Conservation (phyloP, 2,113 vertebrate genomes). For the Corythaeola cristata region DNA sequence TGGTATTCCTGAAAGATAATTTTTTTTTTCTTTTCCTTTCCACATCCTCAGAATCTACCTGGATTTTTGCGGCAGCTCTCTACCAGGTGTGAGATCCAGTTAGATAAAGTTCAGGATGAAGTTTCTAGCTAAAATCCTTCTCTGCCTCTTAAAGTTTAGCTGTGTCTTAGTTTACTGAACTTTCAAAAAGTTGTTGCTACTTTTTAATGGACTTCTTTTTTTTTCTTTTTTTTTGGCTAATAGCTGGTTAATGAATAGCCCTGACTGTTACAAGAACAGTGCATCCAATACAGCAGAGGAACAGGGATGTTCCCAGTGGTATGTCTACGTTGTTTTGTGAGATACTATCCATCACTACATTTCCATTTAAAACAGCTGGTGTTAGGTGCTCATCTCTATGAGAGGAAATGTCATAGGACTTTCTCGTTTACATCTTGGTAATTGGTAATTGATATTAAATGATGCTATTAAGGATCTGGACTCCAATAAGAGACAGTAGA, state of each 20-base stretch:
- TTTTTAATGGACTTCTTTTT: conserved; percentile 24
- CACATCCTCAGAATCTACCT: not conserved
- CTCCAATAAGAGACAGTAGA: not conserved
- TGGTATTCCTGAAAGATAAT: not conserved
- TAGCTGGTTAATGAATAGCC: conserved; percentile 42
- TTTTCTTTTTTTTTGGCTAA: conserved; percentile 12
- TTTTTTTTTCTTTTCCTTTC: not conserved
- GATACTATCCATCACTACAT: not conserved
- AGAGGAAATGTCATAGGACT: not conserved
- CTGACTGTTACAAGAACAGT: conserved; percentile 14
- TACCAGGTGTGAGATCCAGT: not conserved
- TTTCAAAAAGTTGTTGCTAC: not conserved
- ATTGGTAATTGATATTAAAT: not conserved
- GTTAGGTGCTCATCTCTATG: not conserved
- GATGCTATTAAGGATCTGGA: not conserved
- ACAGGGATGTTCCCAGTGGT: conserved; percentile 26
- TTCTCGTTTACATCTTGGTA: not conserved
- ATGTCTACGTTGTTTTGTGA: conserved; percentile 30
- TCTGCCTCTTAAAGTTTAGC: not conserved
- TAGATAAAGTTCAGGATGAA: not conserved
- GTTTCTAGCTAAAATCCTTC: not conserved
- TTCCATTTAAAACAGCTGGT: not conserved
- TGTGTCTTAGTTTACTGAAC: not conserved
- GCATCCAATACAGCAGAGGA: conserved; percentile 6
- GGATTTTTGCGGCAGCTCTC: not conserved